Base-by-base conservation (phyloP, 2,888 invertebrate species). In the Eremobia ochroleuca region DNA sequence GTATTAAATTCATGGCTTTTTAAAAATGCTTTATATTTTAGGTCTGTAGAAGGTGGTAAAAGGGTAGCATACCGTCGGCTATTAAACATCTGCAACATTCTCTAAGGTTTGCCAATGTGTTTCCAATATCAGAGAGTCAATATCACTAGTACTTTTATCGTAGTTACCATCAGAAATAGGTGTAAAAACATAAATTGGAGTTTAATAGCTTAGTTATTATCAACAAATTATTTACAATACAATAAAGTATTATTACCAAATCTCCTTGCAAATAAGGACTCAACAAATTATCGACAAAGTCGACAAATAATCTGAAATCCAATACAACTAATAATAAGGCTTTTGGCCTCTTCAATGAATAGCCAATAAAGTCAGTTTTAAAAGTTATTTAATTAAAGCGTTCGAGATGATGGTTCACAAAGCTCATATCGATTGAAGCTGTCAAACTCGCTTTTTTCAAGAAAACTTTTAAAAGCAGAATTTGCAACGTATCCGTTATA, bases 401-500 rank as follows among this genome's bases (percentile, higher is more conserved):
- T 82, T 75, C 34, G 28, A 85, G 64, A 55, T 52, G 66, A 77
- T 40, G 46, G 72, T 52, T 77, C 69, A 65, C 66, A 67, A 31
- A 76, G 64, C 62, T 72, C 25, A 34, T 73, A 88, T 84, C 79
- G 86, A 87, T 87, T 85, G 70, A 59, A 73, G 70, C 67, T 81
- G 72, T 70, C 66, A 77, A 83, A 68, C 61, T 76, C 52, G 34
- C 55, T 84, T 79, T 74, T 74, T 77, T 59, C 46, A 77, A 78
- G 73, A 75, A 82, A 81, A 78, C 82, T 85, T 76, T 49, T 9
- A 67, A 87, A 88, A 85, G 74, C 49, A 76, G 83, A 84, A 90
- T 89, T 91, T 90, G 82, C 86, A 85, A 90, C 85, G 87, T 85
- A 88, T 86, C 81, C 83, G 76, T 82, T 79, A 77, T 28, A 49